These are phyloP conservation scores for Stratiomys singularior DNA, from an alignment of 2,888 invertebrate genomes.

Conservation along the genomic window DNA sequence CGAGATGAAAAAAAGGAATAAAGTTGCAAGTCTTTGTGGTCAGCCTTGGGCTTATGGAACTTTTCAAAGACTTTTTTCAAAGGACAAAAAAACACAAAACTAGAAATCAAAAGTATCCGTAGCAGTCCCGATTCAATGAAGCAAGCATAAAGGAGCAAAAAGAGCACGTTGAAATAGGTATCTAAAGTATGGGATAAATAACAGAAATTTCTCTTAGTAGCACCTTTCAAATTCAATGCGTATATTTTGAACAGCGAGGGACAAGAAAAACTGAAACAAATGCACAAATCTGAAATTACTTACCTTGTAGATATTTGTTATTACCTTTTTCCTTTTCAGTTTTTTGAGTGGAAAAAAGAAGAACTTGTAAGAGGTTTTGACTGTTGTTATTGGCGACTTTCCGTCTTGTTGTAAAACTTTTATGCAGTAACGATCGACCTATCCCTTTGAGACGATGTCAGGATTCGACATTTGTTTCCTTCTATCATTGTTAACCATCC, in stretches of 20 bases:
- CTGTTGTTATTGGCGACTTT: conserved; percentile 20
- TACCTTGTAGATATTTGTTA: not conserved
- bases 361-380: not conserved
- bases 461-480: too few relatives aligned
- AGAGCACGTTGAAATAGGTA: not conserved
- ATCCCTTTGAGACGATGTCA: too few relatives aligned
- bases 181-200: not conserved
- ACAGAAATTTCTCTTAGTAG: not conserved
- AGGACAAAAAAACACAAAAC: not conserved
- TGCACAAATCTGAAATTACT: conserved; percentile 1
- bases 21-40: too few relatives aligned
- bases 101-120: not conserved
- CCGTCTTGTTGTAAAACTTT: too few relatives aligned
- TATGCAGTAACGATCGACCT: too few relatives aligned
- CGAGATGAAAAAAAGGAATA: too few relatives aligned
- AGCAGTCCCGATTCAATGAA: not conserved
- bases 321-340: not conserved
- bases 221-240: not conserved
- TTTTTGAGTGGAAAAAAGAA: not conserved
- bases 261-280: not conserved
- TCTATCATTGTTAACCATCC: too few relatives aligned
- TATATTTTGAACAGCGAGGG: not conserved
- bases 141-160: not conserved
- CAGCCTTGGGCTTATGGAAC: not conserved
- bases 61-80: not conserved